These are phyloP conservation scores for Cydia fagiglandana DNA, from an alignment of 1,140 invertebrate species.

Conservation along the genomic window DNA sequence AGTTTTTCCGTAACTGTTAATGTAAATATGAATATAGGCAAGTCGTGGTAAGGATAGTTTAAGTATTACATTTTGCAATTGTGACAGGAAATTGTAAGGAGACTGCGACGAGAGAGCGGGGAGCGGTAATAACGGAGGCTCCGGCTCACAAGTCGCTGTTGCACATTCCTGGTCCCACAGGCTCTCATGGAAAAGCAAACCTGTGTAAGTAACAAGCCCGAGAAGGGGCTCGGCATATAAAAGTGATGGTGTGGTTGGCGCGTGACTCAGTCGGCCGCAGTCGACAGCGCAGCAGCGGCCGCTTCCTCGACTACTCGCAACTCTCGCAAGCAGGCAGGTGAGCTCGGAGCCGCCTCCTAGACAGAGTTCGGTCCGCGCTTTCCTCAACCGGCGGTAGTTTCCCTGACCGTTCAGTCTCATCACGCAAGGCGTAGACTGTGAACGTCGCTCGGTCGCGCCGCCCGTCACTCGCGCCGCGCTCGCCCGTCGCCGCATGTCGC, in stretches of 20 bases:
- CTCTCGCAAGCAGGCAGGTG: constrained; percentile 38
- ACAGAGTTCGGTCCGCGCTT: constrained; percentile 33
- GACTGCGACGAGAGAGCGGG: neutral
- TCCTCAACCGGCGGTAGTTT: constrained; percentile 31
- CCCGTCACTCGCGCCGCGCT: constrained; percentile 22
- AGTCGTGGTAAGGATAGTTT: neutral
- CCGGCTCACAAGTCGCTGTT: neutral
- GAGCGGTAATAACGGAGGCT: constrained; percentile 10
- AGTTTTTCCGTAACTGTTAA: neutral
- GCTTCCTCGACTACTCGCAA: constrained; percentile 31
- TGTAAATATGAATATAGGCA: neutral
- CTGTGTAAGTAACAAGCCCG: constrained; percentile 41
- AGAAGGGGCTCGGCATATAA: constrained; percentile 66
- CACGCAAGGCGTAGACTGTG: constrained; percentile 32
- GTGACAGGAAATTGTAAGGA: neutral
- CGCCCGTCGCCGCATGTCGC: constrained; percentile 37
- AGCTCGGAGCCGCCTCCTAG: constrained; percentile 34
- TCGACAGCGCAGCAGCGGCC: constrained; percentile 47
- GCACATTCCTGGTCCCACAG: constrained; percentile 29
- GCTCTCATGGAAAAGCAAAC: constrained; percentile 41
- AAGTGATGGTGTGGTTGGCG: constrained; percentile 58
- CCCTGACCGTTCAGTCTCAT: constrained; percentile 23
- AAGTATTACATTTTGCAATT: neutral
- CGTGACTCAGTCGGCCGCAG: constrained; percentile 65
- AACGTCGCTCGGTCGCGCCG: constrained; percentile 39